Percentiles rank a stretch among this genome's conserved stretches.
phyloP scores from a whole-genome alignment of 2,888 invertebrate genomes.

The Trissolcus japonicus region DNA sequence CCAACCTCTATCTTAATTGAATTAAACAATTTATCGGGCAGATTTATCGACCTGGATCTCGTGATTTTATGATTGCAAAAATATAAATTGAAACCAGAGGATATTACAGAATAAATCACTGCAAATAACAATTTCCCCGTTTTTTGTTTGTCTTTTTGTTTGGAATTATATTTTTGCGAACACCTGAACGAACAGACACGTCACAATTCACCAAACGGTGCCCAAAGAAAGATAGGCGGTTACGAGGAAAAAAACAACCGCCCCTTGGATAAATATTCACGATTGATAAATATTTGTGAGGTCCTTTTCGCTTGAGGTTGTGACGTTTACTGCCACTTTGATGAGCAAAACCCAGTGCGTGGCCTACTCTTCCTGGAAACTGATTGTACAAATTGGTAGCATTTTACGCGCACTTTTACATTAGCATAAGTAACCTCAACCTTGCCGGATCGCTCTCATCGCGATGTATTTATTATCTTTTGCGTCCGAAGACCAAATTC shows the following conservation, averaged over 20 bases:
- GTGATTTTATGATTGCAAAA: no score
- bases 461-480: constrained; percentile 20
- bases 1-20: no score
- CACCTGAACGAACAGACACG: constrained; percentile 36
- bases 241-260: constrained; percentile 39
- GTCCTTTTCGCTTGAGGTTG: constrained; percentile 50
- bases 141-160: no score
- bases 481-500: neutral
- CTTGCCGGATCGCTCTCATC: constrained; percentile 15
- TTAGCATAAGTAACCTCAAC: constrained; percentile 33
- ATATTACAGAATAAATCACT: no score
- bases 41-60: no score
- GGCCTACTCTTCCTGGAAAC: constrained; percentile 36
- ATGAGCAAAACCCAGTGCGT: constrained; percentile 35
- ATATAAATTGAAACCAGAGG: no score
- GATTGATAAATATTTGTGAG: constrained; percentile 52
- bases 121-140: no score
- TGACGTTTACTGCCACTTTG: constrained; percentile 49
- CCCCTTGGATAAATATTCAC: constrained; percentile 48
- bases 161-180: constrained; percentile 3
- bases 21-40: no score
- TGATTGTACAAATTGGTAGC: constrained; percentile 47
- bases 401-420: constrained; percentile 36
- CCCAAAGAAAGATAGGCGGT: constrained; percentile 22
- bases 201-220: constrained; percentile 27